A percentile compares a stretch with the other conserved stretches of the same genome.
phyloP scores from a whole-genome alignment of 1,140 invertebrate species.

The Ericerus pela region DNA sequence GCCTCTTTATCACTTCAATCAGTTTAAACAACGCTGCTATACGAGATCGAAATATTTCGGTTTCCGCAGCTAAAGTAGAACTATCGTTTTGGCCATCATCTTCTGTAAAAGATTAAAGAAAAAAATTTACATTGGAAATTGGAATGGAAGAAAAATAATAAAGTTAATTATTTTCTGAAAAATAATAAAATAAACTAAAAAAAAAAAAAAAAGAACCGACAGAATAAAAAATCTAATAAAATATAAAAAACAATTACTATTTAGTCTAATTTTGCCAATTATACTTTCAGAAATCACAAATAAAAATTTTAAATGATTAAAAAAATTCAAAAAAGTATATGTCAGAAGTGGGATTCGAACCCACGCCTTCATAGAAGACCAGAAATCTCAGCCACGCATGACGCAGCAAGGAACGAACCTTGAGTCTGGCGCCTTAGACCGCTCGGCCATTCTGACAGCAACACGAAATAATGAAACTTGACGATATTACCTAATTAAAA shows the following conservation, averaged over 20 bases:
- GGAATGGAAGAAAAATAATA: not conserved
- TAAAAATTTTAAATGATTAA: not conserved
- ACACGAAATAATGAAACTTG: no score
- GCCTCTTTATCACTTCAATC: not conserved
- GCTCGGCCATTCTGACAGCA: no score
- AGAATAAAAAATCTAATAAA: not conserved
- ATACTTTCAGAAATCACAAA: not conserved
- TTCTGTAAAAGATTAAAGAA: not conserved
- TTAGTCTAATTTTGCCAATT: not conserved
- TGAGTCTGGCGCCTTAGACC: conserved; percentile 56
- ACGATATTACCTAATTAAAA: no score
- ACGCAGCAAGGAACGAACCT: conserved; percentile 34
- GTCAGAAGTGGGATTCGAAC: conserved; percentile 78
- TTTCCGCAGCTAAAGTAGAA: conserved; percentile 15
- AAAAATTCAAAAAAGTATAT: conserved; percentile 36
- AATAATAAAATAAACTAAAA: not conserved
- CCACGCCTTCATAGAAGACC: conserved; percentile 62
- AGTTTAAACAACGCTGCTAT: conserved; percentile 5
- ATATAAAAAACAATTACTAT: not conserved
- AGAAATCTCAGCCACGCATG: conserved; percentile 38
- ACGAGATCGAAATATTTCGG: conserved; percentile 13
- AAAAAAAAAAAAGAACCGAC: not conserved
- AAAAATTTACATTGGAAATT: not conserved
- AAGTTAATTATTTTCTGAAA: not conserved
- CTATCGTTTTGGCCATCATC: not conserved